Evolutionary conservation across 1,140 invertebrate species (phyloP).

Genomic region (Oscheius sp.): DNA sequence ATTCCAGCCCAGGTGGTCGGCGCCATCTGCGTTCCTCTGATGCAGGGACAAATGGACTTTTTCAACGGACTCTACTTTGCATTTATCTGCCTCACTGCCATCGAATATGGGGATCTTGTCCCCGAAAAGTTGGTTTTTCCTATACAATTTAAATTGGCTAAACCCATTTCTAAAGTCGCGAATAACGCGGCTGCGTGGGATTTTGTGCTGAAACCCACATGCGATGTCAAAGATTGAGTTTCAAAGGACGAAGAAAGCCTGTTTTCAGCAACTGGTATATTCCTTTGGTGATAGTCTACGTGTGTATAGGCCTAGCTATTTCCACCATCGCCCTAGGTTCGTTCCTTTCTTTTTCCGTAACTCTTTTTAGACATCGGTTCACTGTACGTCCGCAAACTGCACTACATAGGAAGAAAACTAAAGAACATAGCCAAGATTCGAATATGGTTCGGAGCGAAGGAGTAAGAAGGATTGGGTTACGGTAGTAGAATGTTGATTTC

Average conservation of each 20-base stretch:
- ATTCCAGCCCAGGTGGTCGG: constrained; percentile 42
- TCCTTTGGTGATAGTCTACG: constrained; percentile 52
- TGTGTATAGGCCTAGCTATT: constrained; percentile 55
- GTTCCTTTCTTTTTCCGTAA: background rate
- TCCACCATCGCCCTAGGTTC: constrained; percentile 55
- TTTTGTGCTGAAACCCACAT: too few relatives aligned
- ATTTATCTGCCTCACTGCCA: constrained; percentile 58
- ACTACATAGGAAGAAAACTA: constrained; percentile 52
- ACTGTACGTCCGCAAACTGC: constrained; percentile 51
- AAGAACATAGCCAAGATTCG: constrained; percentile 53
- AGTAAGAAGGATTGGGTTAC: constrained; percentile 32
- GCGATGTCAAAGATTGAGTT: too few relatives aligned
- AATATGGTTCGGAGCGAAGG: constrained; percentile 58
- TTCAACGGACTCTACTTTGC: constrained; percentile 58
- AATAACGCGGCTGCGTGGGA: too few relatives aligned
- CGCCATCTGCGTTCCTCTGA: constrained; percentile 45
- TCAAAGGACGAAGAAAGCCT: too few relatives aligned
- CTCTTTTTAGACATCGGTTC: constrained; percentile 51
- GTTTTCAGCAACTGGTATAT: constrained; percentile 47
- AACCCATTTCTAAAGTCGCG: too few relatives aligned
- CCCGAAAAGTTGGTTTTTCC: constrained; percentile 41
- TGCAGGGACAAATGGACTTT: constrained; percentile 53
- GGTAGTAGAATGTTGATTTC: constrained; percentile 23
- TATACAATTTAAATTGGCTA: too few relatives aligned
- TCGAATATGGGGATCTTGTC: constrained; percentile 57